These are phyloP conservation scores for Helleia helle DNA, from an alignment of 2,888 invertebrate species.

Conservation along the genomic window DNA sequence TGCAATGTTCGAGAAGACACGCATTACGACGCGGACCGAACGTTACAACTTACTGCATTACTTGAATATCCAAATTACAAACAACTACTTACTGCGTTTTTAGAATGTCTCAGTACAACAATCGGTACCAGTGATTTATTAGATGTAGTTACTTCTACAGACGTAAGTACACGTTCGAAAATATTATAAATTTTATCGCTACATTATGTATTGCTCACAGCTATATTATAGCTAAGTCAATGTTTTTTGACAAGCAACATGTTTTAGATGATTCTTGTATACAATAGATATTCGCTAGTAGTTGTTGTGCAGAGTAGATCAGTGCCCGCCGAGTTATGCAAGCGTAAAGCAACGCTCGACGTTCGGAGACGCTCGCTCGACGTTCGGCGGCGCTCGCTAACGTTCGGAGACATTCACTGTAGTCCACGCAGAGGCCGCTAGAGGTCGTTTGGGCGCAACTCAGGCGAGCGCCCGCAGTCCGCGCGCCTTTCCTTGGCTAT, in stretches of 20 bases:
- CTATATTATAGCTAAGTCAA: too few species aligned
- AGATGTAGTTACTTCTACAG: too few species aligned
- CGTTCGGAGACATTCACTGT: slow-evolving; percentile 12
- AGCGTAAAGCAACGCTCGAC: neutral
- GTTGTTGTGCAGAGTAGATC: neutral
- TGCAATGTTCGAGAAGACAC: neutral
- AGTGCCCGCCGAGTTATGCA: slow-evolving; percentile 19
- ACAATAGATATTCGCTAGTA: slow-evolving; percentile 1
- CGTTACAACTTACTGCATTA: neutral
- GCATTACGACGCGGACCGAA: slow-evolving; percentile 17
- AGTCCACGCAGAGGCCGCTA: slow-evolving; percentile 16
- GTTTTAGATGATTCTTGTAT: neutral
- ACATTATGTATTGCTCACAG: too few species aligned
- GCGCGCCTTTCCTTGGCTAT: slow-evolving; percentile 30
- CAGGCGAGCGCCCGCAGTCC: slow-evolving; percentile 19
- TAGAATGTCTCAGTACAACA: neutral
- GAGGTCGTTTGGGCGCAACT: slow-evolving; percentile 5
- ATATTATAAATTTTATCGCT: too few species aligned
- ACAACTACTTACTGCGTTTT: slow-evolving; percentile 27
- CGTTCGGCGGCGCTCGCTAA: neutral
- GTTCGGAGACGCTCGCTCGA: neutral
- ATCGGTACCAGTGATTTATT: too few species aligned
- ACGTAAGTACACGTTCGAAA: too few species aligned
- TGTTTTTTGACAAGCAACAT: too few species aligned
- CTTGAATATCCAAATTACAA: neutral